These are phyloP conservation scores for Anolis apletophallus DNA, from an alignment of 2,797 vertebrate species.

Conservation along the genomic window DNA sequence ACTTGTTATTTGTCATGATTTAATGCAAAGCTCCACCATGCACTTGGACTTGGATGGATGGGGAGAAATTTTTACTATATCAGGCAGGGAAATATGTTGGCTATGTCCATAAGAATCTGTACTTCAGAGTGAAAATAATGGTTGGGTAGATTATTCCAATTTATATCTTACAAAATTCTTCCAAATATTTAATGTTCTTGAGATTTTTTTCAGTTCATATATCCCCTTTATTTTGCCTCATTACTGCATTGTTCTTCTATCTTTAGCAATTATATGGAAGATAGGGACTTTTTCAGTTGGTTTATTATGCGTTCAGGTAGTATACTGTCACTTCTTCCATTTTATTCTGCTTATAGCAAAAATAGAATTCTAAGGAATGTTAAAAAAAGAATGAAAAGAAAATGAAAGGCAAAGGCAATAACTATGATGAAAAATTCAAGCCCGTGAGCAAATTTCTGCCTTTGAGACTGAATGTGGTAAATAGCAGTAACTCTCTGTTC, in stretches of 20 bases:
- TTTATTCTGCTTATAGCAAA: neutral
- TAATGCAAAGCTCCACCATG: too few species aligned
- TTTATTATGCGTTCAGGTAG: neutral
- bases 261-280: neutral
- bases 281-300: neutral
- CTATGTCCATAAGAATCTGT: neutral
- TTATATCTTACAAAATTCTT: too few species aligned
- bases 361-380: slow-evolving; percentile 17
- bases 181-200: too few species aligned
- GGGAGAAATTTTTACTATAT: too few species aligned
- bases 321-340: neutral
- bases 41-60: too few species aligned
- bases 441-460: slow-evolving; percentile 44
- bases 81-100: too few species aligned
- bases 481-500: slow-evolving; percentile 36
- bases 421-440: slow-evolving; percentile 22
- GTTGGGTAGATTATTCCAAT: neutral
- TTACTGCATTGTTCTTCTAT: too few species aligned
- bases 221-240: too few species aligned
- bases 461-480: slow-evolving; percentile 38
- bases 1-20: too few species aligned
- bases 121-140: neutral
- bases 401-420: neutral
- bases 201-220: too few species aligned
- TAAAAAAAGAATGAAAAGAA: slow-evolving; percentile 11